Base-by-base conservation (phyloP, 2,888 invertebrate species). In the Thecocarcelia acutangulata region DNA sequence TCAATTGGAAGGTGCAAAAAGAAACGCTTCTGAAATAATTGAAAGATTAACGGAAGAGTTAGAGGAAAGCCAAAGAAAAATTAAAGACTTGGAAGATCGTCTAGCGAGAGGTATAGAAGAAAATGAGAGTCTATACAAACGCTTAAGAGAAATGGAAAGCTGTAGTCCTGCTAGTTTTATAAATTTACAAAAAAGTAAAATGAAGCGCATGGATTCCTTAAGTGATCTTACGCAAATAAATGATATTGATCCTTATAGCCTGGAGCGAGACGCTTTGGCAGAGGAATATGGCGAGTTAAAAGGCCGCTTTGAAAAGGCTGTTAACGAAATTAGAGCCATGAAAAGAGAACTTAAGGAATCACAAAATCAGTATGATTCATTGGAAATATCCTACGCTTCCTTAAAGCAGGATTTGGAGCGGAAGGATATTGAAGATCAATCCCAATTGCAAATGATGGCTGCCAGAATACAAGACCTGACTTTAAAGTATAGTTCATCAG, bases 381-480 rank as follows among this genome's bases (percentile, higher is more conserved):
- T 96, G 44, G 96, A 97, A 88, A 91, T 97, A 70, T 94, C 94
- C n/a, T 95, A 95, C 86, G 93, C 95, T 84, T 94, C 94, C 70
- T 91, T 96, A 63, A 93, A 93, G 82, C 95, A 95, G 86, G 95
- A 95, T 87, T 92, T 96, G 87, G 94, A 94, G 84, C 93, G 94
- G 69, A 93, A 94, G 84, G 91, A 93, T 83, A 91, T 92, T 70
- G 92, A 93, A 75, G 92, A 93, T 78, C 93, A 94, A 70, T 94
- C 95, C 0, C 95, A 97, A 89, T 92, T 96, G 48, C 93, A 94
- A 83, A 91, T 96, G 86, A 95, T 97, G 94, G 95, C 95, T 0
- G 94, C 95, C 24, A 93, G 97, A 63, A 95, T 97, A 78, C 94
- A 97, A 87, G 96, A 97, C 88, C 91, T 97, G 37, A 96, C 97